phyloP scores from a whole-genome alignment of 2,797 vertebrate species.

The Masticophis lateralis region DNA sequence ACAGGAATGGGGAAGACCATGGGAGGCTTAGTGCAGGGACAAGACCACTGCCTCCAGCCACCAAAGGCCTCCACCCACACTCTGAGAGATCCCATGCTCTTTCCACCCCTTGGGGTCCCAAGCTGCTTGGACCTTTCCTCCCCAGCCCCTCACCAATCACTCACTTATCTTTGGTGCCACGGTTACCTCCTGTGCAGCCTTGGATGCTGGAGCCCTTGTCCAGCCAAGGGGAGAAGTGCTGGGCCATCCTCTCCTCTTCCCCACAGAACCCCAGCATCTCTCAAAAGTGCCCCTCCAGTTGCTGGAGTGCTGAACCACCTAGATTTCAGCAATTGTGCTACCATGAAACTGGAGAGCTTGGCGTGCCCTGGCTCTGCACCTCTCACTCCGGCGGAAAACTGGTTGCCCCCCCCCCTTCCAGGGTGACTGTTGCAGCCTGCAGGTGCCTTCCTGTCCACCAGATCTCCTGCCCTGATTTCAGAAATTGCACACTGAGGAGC shows the following conservation, averaged over 20 bases:
- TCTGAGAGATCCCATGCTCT: background rate
- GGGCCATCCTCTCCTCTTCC: background rate
- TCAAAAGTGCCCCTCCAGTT: background rate
- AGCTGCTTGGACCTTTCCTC: background rate
- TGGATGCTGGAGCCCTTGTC: background rate
- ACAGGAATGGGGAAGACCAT: background rate
- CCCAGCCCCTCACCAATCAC: no score
- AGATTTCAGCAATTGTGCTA: background rate
- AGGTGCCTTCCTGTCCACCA: background rate
- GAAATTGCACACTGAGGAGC: background rate
- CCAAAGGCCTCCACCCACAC: background rate
- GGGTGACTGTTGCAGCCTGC: background rate
- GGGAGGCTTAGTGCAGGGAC: background rate
- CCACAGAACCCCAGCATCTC: background rate
- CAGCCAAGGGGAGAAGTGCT: background rate
- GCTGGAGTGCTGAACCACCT: background rate
- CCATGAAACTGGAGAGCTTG: background rate
- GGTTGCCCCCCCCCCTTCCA: no score
- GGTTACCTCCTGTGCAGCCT: background rate
- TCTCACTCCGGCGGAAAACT: background rate
- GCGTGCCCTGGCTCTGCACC: background rate
- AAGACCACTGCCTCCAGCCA: background rate
- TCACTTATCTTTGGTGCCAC: background rate
- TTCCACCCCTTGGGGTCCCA: background rate
- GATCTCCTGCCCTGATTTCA: background rate